Conservation (phyloP, 2,113 vertebrate species). For the cattle (Bos taurus) region DNA sequence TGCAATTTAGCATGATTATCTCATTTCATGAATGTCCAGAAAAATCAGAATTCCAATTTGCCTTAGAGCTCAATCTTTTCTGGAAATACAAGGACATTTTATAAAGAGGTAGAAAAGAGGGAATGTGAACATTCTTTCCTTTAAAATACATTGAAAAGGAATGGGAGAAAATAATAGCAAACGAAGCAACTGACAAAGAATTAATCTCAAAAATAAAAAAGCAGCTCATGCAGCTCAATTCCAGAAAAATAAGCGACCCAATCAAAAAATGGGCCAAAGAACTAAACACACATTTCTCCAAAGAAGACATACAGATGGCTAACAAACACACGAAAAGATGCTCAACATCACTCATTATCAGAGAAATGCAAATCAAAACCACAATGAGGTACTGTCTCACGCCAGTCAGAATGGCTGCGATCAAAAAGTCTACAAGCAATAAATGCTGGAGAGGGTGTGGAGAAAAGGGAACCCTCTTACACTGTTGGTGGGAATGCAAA, state of each 20-base stretch:
- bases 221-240: background rate
- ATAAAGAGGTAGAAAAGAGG: background rate
- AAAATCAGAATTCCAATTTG: background rate
- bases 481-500: background rate
- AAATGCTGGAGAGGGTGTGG: background rate
- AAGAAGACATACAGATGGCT: background rate
- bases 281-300: background rate
- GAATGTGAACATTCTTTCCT: background rate
- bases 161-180: background rate
- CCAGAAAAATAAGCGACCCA: background rate
- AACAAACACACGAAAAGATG: background rate
- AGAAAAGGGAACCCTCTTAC: background rate
- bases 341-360: background rate
- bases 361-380: background rate
- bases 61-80: background rate
- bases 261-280: background rate
- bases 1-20: background rate
- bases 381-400: background rate
- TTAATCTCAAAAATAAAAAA: background rate
- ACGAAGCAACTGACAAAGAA: background rate
- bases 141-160: background rate
- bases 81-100: slow-evolving; percentile 18
- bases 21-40: background rate
- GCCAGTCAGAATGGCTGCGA: background rate
- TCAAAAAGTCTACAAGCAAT: background rate